phyloP scores from a whole-genome alignment of 2,888 invertebrate species.

The Gortyna flavago region DNA sequence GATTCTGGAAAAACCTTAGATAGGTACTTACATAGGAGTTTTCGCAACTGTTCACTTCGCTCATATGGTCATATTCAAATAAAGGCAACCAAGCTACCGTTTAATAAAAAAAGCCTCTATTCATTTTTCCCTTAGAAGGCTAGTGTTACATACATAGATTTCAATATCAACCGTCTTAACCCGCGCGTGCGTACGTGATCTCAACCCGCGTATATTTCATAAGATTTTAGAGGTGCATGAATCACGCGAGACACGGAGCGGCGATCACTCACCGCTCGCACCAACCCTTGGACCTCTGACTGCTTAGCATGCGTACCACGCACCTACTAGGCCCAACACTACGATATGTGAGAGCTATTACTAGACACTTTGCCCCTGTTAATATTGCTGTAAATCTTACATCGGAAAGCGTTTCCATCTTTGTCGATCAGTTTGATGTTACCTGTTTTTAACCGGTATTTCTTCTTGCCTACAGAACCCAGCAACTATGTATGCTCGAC shows the following conservation, averaged over 20 bases:
- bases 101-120: slow-evolving; percentile 68
- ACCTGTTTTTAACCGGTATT: slow-evolving; percentile 70
- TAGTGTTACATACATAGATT: slow-evolving; percentile 87
- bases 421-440: slow-evolving; percentile 57
- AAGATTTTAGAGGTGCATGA: slow-evolving; percentile 90
- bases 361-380: slow-evolving; percentile 90
- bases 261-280: slow-evolving; percentile 88
- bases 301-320: slow-evolving; percentile 87
- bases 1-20: neutral
- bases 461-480: slow-evolving; percentile 93
- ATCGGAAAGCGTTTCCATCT: slow-evolving; percentile 79
- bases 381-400: slow-evolving; percentile 88
- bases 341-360: slow-evolving; percentile 90
- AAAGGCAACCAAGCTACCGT: slow-evolving; percentile 58
- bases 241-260: slow-evolving; percentile 89
- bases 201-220: slow-evolving; percentile 89
- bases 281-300: slow-evolving; percentile 85
- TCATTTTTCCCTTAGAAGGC: slow-evolving; percentile 76
- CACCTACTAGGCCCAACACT: slow-evolving; percentile 87
- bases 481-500: slow-evolving; percentile 98
- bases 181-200: slow-evolving; percentile 88
- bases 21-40: neutral
- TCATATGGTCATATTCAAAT: slow-evolving; percentile 58
- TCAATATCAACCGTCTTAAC: slow-evolving; percentile 90
- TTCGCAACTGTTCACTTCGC: slow-evolving; percentile 10